These are phyloP conservation scores for Ethmia dodecea DNA, from an alignment of 2,888 invertebrate species.

Conservation along the genomic window DNA sequence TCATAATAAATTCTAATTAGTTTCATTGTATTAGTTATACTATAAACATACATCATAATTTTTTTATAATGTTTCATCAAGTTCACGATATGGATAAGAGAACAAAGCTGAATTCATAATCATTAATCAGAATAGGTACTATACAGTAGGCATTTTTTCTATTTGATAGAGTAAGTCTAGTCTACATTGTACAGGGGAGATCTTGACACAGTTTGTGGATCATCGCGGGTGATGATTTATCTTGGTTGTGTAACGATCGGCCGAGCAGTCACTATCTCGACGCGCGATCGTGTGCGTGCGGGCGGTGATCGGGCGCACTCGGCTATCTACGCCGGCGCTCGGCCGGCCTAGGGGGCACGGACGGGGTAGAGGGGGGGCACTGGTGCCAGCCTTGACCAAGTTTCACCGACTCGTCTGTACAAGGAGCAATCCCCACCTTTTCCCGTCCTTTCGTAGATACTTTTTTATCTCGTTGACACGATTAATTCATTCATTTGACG, in stretches of 20 bases:
- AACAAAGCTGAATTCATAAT: no score
- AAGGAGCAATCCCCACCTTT: slow-evolving; percentile 74
- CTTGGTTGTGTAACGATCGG: slow-evolving; percentile 65
- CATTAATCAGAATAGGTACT: no score
- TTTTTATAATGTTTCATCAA: no score
- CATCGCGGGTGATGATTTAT: slow-evolving; percentile 66
- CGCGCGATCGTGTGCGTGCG: slow-evolving; percentile 54
- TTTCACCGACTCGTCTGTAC: slow-evolving; percentile 73
- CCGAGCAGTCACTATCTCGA: slow-evolving; percentile 53
- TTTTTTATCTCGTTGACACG: slow-evolving; percentile 62
- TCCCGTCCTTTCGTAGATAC: slow-evolving; percentile 62
- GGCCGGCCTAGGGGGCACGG: slow-evolving; percentile 38
- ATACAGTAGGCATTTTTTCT: no score
- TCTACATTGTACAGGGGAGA: slow-evolving; percentile 31
- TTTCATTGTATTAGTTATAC: no score
- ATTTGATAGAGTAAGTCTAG: no score
- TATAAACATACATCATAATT: no score
- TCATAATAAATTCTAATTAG: no score
- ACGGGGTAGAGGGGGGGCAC: slow-evolving; percentile 31
- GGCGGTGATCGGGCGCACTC: slow-evolving; percentile 48
- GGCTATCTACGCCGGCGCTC: slow-evolving; percentile 47
- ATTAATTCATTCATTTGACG: slow-evolving; percentile 52
- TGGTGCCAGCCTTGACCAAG: slow-evolving; percentile 72
- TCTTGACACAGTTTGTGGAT: slow-evolving; percentile 71
- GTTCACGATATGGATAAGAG: no score